Evolutionary conservation across 2,888 invertebrate genomes (phyloP).

Genomic region (Leptodirus hochenwartii): DNA sequence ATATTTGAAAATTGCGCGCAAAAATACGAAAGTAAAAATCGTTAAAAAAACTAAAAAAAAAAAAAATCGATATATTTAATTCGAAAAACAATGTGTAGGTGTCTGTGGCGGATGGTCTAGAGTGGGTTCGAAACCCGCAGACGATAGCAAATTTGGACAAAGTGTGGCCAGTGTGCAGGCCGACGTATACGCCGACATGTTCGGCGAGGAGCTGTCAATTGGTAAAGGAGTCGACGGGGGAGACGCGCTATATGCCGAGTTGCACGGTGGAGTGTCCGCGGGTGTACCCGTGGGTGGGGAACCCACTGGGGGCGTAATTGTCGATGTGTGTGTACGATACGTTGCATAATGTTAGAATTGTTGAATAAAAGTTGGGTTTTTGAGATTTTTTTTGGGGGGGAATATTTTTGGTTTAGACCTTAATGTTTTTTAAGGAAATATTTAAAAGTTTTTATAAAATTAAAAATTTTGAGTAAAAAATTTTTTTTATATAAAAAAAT

Average conservation of each 20-base stretch:
- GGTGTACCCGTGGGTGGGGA: slow-evolving; percentile 36
- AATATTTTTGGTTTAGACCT: too few relatives aligned
- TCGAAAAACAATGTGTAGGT: slow-evolving; percentile 1
- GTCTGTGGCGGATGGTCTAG: slow-evolving; percentile 27
- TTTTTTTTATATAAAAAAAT: too few relatives aligned
- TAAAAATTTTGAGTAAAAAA: too few relatives aligned
- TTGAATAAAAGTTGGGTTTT: too few relatives aligned
- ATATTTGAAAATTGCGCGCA: too few relatives aligned
- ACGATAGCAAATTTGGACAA: slow-evolving; percentile 24
- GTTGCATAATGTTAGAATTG: too few relatives aligned
- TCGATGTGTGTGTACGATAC: too few relatives aligned
- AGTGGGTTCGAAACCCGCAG: slow-evolving; percentile 37
- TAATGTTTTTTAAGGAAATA: too few relatives aligned
- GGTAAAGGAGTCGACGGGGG: slow-evolving; percentile 17
- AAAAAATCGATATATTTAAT: not conserved
- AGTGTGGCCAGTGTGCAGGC: slow-evolving; percentile 18
- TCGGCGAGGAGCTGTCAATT: slow-evolving; percentile 14
- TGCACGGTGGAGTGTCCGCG: slow-evolving; percentile 31
- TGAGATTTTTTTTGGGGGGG: too few relatives aligned
- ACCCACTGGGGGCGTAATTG: slow-evolving; percentile 28
- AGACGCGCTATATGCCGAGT: slow-evolving; percentile 29
- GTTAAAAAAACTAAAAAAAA: slow-evolving; percentile 5
- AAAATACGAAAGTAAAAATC: too few relatives aligned
- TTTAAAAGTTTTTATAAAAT: too few relatives aligned
- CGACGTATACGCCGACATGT: slow-evolving; percentile 12